Base-by-base conservation (phyloP, 1,140 invertebrate species). In the Aethina tumida region DNA sequence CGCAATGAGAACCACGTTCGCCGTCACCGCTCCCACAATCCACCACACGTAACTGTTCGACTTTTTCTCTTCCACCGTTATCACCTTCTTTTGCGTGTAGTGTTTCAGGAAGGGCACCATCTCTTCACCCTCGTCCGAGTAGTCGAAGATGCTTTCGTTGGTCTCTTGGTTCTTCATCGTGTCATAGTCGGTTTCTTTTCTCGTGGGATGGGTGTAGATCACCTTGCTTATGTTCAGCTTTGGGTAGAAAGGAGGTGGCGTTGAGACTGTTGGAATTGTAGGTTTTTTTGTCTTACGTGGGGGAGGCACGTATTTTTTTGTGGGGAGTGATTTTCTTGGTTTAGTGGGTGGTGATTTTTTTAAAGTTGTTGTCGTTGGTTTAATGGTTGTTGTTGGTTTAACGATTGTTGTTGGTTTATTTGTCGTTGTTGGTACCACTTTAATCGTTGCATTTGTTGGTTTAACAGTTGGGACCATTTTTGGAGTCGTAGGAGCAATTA, bases 361-460 rank as follows among this genome's bases (percentile, higher is more conserved):
- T 20, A 21, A 19, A 9, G 31, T 24, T 22, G 27, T 9, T 30
- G 31, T 9, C 27, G 13, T 43, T 24, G 41, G 14, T 4, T 4
- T 39, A 6, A 12, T 35, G 19, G 37, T 2, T 24, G 32, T 36
- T 32, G 17, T 39, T 21, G 16, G 29, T 24, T 17, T 27, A n/a
- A 20, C 28, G 16, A 19, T 27, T 35, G 15, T 8, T 17, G 15
- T 14, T 17, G 16, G 14, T 36, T 10, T 5, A 13, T 12, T 41
- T 9, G 33, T 35, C 26, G 3, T 29, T 8, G 16, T 28, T 12
- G 16, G n/a, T 38, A 19, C 10, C 1, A 18, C 21, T 30, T 10
- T 20, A 24, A 8, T 12, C 9, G 13, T 34, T 16, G 29, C 16
- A 8, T n/a, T 18, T 12, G 12, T 33, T 8, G 30, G 2, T 26